Evolutionary conservation across 2,888 invertebrate species (phyloP).

Genomic region (Ennomos fuscantarius): DNA sequence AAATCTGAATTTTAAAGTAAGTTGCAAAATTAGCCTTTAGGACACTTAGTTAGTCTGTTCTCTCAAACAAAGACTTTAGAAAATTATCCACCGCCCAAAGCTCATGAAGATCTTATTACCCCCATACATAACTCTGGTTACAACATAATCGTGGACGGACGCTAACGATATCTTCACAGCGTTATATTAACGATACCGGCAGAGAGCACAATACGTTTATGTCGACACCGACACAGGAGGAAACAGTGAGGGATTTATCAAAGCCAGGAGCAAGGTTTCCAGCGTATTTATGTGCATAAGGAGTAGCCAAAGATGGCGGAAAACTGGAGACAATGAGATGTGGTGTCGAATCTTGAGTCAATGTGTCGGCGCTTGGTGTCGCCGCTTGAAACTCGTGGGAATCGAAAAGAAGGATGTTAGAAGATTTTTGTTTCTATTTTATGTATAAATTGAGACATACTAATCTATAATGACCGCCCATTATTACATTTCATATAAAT

Average conservation of each 20-base stretch:
- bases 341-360: constrained; percentile 2
- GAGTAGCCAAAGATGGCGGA: constrained; percentile 11
- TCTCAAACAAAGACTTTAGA: not conserved
- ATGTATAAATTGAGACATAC: too few relatives aligned
- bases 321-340: constrained; percentile 10
- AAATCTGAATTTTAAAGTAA: too few relatives aligned
- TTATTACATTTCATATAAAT: too few relatives aligned
- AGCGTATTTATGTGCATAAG: constrained; percentile 51
- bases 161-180: constrained; percentile 36
- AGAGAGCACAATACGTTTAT: constrained; percentile 53
- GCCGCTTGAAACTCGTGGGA: not conserved
- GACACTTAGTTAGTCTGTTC: too few relatives aligned
- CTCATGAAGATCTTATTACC: constrained; percentile 17
- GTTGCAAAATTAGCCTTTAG: too few relatives aligned
- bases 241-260: constrained; percentile 62
- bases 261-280: constrained; percentile 60
- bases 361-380: not conserved
- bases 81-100: not conserved
- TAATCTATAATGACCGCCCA: too few relatives aligned
- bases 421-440: not conserved
- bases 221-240: constrained; percentile 53
- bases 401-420: not conserved
- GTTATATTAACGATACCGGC: constrained; percentile 35
- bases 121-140: constrained; percentile 24
- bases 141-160: constrained; percentile 35